Conservation (phyloP, 2,888 invertebrate genomes). For the Sminthurides aquaticus region DNA sequence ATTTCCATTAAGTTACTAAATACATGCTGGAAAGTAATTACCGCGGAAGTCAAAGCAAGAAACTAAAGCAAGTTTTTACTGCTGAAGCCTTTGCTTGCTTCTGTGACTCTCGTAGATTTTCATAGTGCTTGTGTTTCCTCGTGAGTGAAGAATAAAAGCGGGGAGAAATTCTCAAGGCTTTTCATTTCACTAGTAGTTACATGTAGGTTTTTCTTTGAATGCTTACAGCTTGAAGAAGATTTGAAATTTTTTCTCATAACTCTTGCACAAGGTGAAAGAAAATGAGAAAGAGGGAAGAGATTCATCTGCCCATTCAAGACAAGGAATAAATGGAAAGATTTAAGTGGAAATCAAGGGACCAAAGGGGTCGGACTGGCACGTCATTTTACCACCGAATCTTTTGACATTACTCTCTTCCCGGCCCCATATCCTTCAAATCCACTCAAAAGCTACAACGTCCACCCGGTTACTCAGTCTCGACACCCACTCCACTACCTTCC, state of each 20-base stretch:
- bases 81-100: not conserved
- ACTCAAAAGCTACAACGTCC: not conserved
- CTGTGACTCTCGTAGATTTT: not conserved
- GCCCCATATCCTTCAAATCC: not conserved
- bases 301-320: not conserved
- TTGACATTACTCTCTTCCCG: not conserved
- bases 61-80: not conserved
- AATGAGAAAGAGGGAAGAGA: not conserved
- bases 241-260: not conserved
- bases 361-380: not conserved
- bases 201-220: too few species aligned
- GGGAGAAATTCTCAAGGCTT: too few species aligned
- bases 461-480: not conserved
- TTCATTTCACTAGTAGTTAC: too few species aligned
- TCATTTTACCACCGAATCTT: not conserved
- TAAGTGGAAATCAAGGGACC: not conserved
- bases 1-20: not conserved
- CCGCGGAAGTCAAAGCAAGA: not conserved
- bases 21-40: not conserved
- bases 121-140: too few species aligned
- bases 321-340: not conserved
- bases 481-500: not conserved
- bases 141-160: too few species aligned
- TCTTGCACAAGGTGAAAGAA: not conserved
- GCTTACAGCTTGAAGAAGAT: too few species aligned